These are phyloP conservation scores for Shinisaurus crocodilurus DNA, from an alignment of 2,113 vertebrate species.

Conservation along the genomic window DNA sequence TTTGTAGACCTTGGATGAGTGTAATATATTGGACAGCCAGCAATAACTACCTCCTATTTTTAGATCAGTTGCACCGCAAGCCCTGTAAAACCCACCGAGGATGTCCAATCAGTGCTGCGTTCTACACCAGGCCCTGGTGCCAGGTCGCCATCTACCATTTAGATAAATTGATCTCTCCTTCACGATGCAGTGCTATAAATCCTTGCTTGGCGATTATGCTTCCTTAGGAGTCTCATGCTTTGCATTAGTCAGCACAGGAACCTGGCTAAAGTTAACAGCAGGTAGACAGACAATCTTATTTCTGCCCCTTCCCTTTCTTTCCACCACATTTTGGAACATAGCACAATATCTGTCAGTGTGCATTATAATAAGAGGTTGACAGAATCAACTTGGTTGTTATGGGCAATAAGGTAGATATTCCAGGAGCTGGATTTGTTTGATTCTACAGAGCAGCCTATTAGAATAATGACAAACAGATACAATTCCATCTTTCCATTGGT, in stretches of 20 bases:
- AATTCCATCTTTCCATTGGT: background rate
- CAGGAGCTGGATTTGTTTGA: too few species aligned
- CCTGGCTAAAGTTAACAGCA: background rate
- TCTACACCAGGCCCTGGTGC: background rate
- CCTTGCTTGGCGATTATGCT: conserved; percentile 9
- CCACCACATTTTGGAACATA: background rate
- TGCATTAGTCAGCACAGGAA: background rate
- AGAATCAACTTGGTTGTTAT: background rate
- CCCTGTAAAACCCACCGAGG: conserved; percentile 10
- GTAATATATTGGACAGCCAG: conserved; percentile 1
- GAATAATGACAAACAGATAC: background rate
- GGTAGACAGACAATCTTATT: background rate
- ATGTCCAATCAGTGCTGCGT: conserved; percentile 8
- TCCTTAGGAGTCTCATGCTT: background rate
- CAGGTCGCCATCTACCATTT: background rate
- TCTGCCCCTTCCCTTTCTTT: background rate
- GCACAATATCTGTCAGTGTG: background rate
- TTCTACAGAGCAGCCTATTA: background rate
- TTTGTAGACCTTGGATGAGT: conserved; percentile 10
- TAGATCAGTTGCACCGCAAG: background rate
- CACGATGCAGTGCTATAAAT: conserved; percentile 28
- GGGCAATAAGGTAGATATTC: background rate
- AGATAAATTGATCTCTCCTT: conserved; percentile 17
- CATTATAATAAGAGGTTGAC: background rate
- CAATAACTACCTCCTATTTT: conserved; percentile 17